Percentiles rank a stretch among this genome's conserved stretches.
These are phyloP conservation scores for Nudaria mundana DNA, from an alignment of 2,888 invertebrate species.

Conservation along the genomic window DNA sequence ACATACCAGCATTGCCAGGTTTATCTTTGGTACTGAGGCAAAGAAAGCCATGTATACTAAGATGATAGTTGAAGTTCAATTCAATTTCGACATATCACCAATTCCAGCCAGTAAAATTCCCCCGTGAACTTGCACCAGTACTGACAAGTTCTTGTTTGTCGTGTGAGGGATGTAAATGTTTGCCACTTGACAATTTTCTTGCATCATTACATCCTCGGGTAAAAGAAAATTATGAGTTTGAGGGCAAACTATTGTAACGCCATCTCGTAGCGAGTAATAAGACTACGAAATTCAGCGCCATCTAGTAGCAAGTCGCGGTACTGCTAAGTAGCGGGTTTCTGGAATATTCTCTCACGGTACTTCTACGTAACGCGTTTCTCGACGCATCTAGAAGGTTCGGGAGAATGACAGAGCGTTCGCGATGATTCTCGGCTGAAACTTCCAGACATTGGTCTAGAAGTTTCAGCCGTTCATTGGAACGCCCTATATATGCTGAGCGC, in stretches of 20 bases:
- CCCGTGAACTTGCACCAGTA: constrained; percentile 39
- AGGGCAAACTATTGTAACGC: constrained; percentile 39
- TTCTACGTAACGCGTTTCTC: no score
- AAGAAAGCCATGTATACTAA: constrained; percentile 40
- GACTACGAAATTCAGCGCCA: no score
- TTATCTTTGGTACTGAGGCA: constrained; percentile 41
- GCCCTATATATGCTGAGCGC: no score
- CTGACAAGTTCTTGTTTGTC: constrained; percentile 33
- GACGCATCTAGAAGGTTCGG: no score
- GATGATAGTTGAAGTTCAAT: constrained; percentile 42
- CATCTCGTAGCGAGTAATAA: no score
- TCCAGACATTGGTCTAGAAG: no score
- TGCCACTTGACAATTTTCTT: constrained; percentile 55
- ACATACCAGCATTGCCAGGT: constrained; percentile 52
- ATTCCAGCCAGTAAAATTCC: constrained; percentile 36
- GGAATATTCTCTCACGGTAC: no score
- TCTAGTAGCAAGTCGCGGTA: no score
- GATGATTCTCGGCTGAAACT: no score
- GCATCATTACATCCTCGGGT: constrained; percentile 8
- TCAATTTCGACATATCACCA: constrained; percentile 26
- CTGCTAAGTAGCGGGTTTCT: no score
- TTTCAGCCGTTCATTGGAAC: no score
- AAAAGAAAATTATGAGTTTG: constrained; percentile 17
- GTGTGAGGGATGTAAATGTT: constrained; percentile 58
- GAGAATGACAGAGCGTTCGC: no score